phyloP scores from a whole-genome alignment of 35 echinoderm and acorn worm genomes.

The Stichopus chloronotus region DNA sequence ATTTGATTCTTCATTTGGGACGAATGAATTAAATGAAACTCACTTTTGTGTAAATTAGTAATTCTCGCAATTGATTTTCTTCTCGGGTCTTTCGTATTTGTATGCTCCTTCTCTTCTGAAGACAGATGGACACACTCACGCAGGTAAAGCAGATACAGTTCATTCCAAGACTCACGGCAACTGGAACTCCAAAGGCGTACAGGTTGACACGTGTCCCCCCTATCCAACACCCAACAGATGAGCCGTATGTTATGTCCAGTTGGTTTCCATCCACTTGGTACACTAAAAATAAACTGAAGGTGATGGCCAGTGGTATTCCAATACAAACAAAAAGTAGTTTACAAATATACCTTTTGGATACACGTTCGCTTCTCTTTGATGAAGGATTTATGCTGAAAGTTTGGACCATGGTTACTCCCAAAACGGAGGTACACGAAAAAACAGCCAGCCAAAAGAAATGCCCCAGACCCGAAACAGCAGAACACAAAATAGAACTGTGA shows the following conservation, averaged over 20 bases:
- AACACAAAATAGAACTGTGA: constrained; percentile 22
- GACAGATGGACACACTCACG: constrained; percentile 49
- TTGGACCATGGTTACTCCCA: constrained; percentile 48
- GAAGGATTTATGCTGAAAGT: constrained; percentile 40
- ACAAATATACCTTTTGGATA: not conserved
- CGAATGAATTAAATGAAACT: not conserved
- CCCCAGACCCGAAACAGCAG: constrained; percentile 29
- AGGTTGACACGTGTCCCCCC: constrained; percentile 21
- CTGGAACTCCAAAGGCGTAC: constrained; percentile 65
- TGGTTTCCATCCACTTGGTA: not conserved
- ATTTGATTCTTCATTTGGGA: no score
- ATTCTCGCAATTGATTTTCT: not conserved
- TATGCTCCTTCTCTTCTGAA: constrained; percentile 14
- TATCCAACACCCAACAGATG: constrained; percentile 48
- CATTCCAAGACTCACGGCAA: constrained; percentile 52
- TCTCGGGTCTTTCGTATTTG: constrained; percentile 25
- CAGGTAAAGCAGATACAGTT: constrained; percentile 46
- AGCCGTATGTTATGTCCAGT: constrained; percentile 35
- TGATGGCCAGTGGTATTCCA: constrained; percentile 37
- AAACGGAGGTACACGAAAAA: constrained; percentile 47
- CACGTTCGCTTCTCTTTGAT: constrained; percentile 23
- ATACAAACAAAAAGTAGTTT: not conserved
- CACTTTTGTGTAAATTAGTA: constrained; percentile 33
- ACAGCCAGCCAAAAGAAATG: constrained; percentile 69
- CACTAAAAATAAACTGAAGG: constrained; percentile 13